Evolutionary conservation across 2,113 vertebrate genomes (phyloP).

Genomic region (Caranx melampygus): DNA sequence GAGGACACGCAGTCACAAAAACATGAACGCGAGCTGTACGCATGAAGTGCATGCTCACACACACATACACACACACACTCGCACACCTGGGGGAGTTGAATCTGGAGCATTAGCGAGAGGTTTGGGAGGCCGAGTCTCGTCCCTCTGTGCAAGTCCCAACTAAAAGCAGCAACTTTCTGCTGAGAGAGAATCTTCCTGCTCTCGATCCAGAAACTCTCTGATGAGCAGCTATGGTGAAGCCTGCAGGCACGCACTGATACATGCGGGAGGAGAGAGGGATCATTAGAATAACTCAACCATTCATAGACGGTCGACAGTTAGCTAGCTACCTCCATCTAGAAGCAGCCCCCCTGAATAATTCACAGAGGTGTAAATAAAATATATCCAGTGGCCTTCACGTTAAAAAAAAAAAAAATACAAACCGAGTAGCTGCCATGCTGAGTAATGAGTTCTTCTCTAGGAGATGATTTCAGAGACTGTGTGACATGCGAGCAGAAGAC

Average conservation of each 20-base stretch:
- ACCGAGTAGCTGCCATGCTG: constrained; percentile 70
- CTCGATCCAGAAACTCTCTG: constrained; percentile 28
- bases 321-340: constrained; percentile 68
- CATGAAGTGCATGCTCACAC: neutral
- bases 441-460: constrained; percentile 71
- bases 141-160: constrained; percentile 1
- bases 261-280: constrained; percentile 37
- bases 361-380: constrained; percentile 83
- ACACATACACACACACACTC: neutral
- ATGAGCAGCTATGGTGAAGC: constrained; percentile 37
- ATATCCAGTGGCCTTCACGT: constrained; percentile 74
- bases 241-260: constrained; percentile 42
- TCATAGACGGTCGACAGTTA: constrained; percentile 55
- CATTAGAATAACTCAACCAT: constrained; percentile 68
- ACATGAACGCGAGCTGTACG: neutral
- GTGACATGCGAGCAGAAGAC: constrained; percentile 52
- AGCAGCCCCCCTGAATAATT: constrained; percentile 80
- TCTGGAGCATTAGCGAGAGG: constrained; percentile 10
- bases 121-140: constrained; percentile 8
- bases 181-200: constrained; percentile 28
- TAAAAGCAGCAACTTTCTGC: constrained; percentile 15
- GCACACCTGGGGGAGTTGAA: constrained; percentile 13
- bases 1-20: constrained; percentile 1
- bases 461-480: constrained; percentile 42
- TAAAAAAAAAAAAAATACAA: constrained; percentile 59